Evolutionary conservation across 2,113 vertebrate species (phyloP), one percentile per base, ranked within the genome.

Genomic region (Trogon surrucura): DNA sequence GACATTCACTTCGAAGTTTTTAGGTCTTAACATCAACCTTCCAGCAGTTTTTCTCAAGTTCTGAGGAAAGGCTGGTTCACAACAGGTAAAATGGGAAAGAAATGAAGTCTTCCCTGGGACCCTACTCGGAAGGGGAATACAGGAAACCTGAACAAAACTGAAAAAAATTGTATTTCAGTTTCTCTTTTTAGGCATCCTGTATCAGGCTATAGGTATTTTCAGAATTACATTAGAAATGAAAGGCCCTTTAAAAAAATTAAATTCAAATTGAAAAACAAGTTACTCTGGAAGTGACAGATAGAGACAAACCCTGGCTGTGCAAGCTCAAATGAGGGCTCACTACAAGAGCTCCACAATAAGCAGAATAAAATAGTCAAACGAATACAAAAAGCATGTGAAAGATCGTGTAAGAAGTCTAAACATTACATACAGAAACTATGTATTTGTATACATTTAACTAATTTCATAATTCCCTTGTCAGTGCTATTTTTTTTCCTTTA

Each of bases 261-360:
- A 10, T 3, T 3, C 2, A 47, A 25, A 27, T 29, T 27, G 4
- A 62, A 91, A 83, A 22, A 83, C 4, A 2, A 38, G 13, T 58
- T 75, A 48, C 3, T 84, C 10, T 36, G 9, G 4, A 32, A 32
- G 12, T 36, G 20, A 11, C 8, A 18, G 14, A 15, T 12, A 34
- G 16, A 47, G 6, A 62, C 7, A 13, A 3, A 16, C 1, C 44
- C 10, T 44, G 6, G 3, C 8, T 48, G 5, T 22, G 36, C 2
- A 78, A 54, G 7, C 6, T 38, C 2, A 54, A 20, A 51, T 29
- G 6, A 20, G 4, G 6, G 13, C 11, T 65, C 19, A 21, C 7
- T 41, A 34, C 19, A 65, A 32, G 5, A 70, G 4, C 9, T 83
- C 18, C 16, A 64, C 11, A 56, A 26, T 61, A 69, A 48, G 1